Base-by-base conservation (phyloP, 1,140 invertebrate species). In the roundworm (Caenorhabditis elegans) region DNA sequence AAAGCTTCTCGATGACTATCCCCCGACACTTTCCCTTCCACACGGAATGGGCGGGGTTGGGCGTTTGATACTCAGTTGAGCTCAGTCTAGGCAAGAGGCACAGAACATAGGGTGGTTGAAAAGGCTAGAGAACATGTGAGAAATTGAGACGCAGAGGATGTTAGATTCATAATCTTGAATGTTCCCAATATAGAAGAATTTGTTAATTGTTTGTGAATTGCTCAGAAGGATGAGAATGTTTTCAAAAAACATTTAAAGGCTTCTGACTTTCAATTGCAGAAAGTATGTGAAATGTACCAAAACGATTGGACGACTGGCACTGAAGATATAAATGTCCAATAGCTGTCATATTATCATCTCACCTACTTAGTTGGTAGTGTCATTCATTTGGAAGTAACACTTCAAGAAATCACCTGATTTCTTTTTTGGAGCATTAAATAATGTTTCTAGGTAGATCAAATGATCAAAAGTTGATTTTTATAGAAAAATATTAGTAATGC, bases 11-110 rank as follows among this genome's bases (percentile, higher is more conserved):
- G n/a, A n/a, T n/a, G n/a, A n/a, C n/a, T n/a, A n/a, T n/a, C n/a
- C n/a, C 13, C 34, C 13, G 11, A 15, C 46, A 60, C 13, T 60
- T 22, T 60, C 26, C 53, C 49, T 26, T 31, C 26, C 26, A 51
- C 22, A 26, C 49, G 3, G 10, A 17, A 24, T 31, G 53, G 53
- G 53, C 53, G 53, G 26, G 8, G 53, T 17, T 17, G n/a, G n/a
- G n/a, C 53, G 34, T 60, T 60, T 60, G 53, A 60, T 60, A 60
- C 53, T 60, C 53, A 60, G 53, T 60, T 60, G 26, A 60, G 53
- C 28, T 60, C 53, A 31, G 28, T 31, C 15, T 8, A 15, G 28
- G 13, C 31, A 17, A 60, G 13, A 60, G 26, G 28, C 28, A 60
- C 4, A 31, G 53, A 26, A 53, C 47, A 49, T 17, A 60, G 28